These are phyloP conservation scores for Aphelocoma californica DNA, from an alignment of 2,797 vertebrate species.

Conservation along the genomic window DNA sequence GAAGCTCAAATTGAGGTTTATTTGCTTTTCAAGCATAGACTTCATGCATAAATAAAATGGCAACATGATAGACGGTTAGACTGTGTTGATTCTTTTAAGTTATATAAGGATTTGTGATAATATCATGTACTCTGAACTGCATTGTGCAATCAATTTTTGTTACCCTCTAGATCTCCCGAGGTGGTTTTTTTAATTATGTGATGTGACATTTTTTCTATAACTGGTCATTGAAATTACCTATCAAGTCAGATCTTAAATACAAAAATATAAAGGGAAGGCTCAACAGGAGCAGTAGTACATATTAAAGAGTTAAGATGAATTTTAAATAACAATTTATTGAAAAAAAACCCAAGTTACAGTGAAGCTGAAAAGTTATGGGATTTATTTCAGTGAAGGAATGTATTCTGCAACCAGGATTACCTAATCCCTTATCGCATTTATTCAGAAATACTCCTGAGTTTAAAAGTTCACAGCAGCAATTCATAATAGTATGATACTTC, in stretches of 20 bases:
- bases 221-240: neutral
- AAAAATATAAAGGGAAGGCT: neutral
- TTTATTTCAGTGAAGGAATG: conserved; percentile 65
- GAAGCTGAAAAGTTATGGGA: conserved; percentile 39
- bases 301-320: conserved; percentile 27
- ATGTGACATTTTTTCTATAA: conserved; percentile 8
- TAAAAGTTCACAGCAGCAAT: conserved; percentile 77
- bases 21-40: neutral
- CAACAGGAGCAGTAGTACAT: neutral
- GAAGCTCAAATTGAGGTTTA: neutral
- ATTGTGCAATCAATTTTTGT: neutral
- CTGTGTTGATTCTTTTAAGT: conserved; percentile 4
- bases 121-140: neutral
- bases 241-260: neutral
- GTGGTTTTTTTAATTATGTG: neutral
- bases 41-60: conserved; percentile 7
- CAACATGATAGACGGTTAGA: neutral
- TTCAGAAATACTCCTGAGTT: conserved; percentile 71
- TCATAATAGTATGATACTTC: conserved; percentile 48
- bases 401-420: conserved; percentile 65
- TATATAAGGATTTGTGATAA: neutral
- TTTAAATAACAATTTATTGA: conserved; percentile 20
- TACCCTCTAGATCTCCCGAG: neutral
- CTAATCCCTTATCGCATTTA: conserved; percentile 66
- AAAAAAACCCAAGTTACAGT: neutral